Base-by-base conservation (phyloP, 1,140 invertebrate genomes). In the Pseudomyrmex concolor region DNA sequence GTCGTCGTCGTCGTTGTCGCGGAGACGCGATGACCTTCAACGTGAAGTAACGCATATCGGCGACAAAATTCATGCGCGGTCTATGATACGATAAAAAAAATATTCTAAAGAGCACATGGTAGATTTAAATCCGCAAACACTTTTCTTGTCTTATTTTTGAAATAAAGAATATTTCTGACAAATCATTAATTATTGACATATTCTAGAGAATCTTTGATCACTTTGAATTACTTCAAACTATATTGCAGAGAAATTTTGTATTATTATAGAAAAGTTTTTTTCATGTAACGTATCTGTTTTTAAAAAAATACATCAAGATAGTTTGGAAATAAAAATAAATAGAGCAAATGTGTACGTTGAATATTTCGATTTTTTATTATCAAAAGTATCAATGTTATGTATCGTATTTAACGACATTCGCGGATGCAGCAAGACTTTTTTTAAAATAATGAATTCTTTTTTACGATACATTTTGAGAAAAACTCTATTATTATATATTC, bases 21-120 rank as follows among this genome's bases (percentile, higher is more conserved):
- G 86, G 89, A 90, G 90, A 91, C 83, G 84, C 87, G 86, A 88
- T 86, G 89, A 89, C 90, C 86, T 91, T 91, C 89, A 81, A 86
- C 19, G 17, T 45, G 19, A 64, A 64, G 71, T 85, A 66, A 54
- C 63, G 25, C 62, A 19, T 34, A 34, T 17, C 43, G 51, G 45
- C 62, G 73, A 70, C 76, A 68, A 34, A 34, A 80, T 87, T 63
- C 48, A 62, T 57, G 73, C 62, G 34, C 60, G 66, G 62, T 19
- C 57, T 54, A 19, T 8, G 25, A 43, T 15, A 43, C 25, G 9
- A 66, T 66, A 66, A 62, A 17, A 43, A n/a, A 34, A 54, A 54
- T 22, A 5, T 34, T 25, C 2, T 64, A 13, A 0, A 9, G 22
- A 17, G 17, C 25, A n/a, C 8, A 10, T 4, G 2, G 12, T 12